Evolutionary conservation across 2,888 invertebrate species (phyloP).

Genomic region (Polyommatus icarus): DNA sequence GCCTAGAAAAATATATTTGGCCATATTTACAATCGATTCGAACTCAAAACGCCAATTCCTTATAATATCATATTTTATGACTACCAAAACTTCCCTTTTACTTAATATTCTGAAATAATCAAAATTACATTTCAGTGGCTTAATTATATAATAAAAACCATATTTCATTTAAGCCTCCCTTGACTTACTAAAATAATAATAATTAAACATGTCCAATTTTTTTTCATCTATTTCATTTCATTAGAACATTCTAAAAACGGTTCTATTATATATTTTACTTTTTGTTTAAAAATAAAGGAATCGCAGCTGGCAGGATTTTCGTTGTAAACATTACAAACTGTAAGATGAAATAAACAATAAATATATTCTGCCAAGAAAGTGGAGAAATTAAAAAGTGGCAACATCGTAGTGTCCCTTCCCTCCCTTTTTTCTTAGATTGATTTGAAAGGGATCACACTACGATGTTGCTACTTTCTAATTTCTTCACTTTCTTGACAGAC

Average conservation of each 20-base stretch:
- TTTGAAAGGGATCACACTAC: too few relatives aligned
- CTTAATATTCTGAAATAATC: not conserved
- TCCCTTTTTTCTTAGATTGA: too few relatives aligned
- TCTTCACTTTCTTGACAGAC: too few relatives aligned
- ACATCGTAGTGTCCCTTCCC: too few relatives aligned
- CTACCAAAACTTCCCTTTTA: not conserved
- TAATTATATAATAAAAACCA: not conserved
- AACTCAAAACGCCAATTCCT: not conserved
- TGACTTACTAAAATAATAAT: not conserved
- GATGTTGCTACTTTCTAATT: too few relatives aligned
- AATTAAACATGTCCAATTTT: not conserved
- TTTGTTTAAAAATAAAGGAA: not conserved
- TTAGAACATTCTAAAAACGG: not conserved
- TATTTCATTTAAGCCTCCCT: not conserved
- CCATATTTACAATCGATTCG: constrained; percentile 22
- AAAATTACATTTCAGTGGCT: not conserved
- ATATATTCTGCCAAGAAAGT: too few relatives aligned
- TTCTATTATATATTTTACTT: not conserved
- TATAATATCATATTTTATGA: not conserved
- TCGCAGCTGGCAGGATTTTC: constrained; percentile 20
- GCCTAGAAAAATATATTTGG: constrained; percentile 24
- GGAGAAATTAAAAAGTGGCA: too few relatives aligned
- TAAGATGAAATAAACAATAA: not conserved
- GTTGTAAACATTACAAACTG: not conserved
- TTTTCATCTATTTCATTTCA: not conserved